Evolutionary conservation across 2,113 vertebrate genomes (phyloP), one percentile per base, ranked within the genome.

Genomic region (Neogale vison): DNA sequence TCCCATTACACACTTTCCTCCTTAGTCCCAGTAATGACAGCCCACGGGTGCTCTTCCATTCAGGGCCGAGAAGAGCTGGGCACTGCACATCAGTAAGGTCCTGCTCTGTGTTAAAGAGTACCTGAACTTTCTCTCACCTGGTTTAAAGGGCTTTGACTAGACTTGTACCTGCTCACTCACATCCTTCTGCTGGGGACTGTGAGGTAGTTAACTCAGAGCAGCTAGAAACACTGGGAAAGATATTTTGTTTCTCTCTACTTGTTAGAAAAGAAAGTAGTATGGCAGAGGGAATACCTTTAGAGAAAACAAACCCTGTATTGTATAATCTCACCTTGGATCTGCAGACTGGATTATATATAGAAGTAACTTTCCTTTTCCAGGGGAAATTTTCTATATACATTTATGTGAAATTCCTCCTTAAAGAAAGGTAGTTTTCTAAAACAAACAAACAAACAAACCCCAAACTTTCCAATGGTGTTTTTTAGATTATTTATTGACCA

Each of bases 391-490:
- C 8, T 34, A 15, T 20, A 59, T 12, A 90, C 2, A 6, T 91
- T 52, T 92, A 71, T 79, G 23, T 92, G 96, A 95, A 72, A 72
- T 90, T 90, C 55, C 36, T 86, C 47, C 7, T 29, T 77, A 61
- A 93, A 74, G 74, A 69, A 93, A 85, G 11, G 9, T 63, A 31
- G 8, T 82, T 90, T 89, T 95, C 1, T 15, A 93, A 93, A 47
- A 47, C 45, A 47, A 47, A 47, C 45, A 47, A 47, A 45, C 45
- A 45, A 45, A 45, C 45, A 45, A 77, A 61, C 90, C 42, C 42
- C 42, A 77, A 34, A 23, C 29, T 61, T 61, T n/a, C 36, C 26
- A 79, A 1, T 79, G 88, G 20, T 39, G 9, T 29, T 90, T 83
- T 87, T 61, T 31, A 24, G 14, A 23, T 79, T 79, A 65, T 82